Evolutionary conservation across 2,797 vertebrate species (phyloP).

Genomic region (Enteromius treurensis): DNA sequence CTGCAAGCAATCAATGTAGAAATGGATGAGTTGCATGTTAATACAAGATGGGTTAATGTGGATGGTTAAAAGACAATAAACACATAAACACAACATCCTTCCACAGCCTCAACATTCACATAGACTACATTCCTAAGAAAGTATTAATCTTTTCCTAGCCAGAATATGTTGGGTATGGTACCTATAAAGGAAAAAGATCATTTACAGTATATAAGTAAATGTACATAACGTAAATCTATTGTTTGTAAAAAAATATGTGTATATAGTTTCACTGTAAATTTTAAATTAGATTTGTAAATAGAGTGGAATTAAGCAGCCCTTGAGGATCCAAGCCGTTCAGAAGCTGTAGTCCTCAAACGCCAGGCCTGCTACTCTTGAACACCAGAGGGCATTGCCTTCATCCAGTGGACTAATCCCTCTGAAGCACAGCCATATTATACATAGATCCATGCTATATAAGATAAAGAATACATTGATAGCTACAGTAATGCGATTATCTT

Average conservation of each 20-base stretch:
- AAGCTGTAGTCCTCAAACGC: conserved; percentile 8
- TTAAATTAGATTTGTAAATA: conserved; percentile 50
- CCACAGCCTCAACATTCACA: conserved; percentile 17
- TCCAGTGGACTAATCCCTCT: background rate
- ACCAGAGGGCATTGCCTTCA: conserved; percentile 45
- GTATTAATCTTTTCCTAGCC: background rate
- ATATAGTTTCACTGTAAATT: conserved; percentile 41
- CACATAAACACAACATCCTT: conserved; percentile 60
- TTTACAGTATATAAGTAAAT: conserved; percentile 27
- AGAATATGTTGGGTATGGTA: background rate
- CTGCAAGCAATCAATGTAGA: conserved; percentile 29
- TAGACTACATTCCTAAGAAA: conserved; percentile 17
- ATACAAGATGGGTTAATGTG: conserved; percentile 60
- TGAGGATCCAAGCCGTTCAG: conserved; percentile 44
- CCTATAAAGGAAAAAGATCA: conserved; percentile 9
- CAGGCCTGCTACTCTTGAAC: conserved; percentile 28
- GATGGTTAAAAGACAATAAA: conserved; percentile 57
- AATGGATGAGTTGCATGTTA: conserved; percentile 58
- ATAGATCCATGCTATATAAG: conserved; percentile 44
- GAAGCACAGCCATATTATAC: conserved; percentile 26
- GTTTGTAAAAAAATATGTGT: conserved; percentile 56
- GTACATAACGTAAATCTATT: conserved; percentile 37
- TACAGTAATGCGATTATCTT: conserved; percentile 41
- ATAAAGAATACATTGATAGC: conserved; percentile 24
- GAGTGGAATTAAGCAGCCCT: conserved; percentile 49